Evolutionary conservation across 2,797 vertebrate species (phyloP).

Genomic region (Liparis tanakae): DNA sequence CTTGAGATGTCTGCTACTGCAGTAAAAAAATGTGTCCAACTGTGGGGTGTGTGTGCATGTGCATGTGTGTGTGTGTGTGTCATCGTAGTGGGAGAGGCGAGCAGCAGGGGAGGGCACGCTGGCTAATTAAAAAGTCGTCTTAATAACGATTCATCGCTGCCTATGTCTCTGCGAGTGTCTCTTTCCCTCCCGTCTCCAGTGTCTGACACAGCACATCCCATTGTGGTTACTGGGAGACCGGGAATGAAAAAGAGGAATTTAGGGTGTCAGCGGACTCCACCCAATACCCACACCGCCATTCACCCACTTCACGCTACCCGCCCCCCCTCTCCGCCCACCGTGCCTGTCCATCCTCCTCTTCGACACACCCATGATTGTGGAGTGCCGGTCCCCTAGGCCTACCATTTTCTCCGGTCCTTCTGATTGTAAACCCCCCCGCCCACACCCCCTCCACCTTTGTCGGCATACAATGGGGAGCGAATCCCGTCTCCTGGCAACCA

Average conservation of each 20-base stretch:
- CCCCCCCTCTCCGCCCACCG: neutral
- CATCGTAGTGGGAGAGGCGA: neutral
- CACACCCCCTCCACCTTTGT: constrained; percentile 73
- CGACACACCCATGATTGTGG: constrained; percentile 64
- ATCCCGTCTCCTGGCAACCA: constrained; percentile 87
- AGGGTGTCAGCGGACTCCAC: constrained; percentile 61
- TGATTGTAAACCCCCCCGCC: constrained; percentile 71
- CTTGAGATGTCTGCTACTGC: constrained; percentile 25
- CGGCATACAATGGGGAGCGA: constrained; percentile 81
- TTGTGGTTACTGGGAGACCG: constrained; percentile 60
- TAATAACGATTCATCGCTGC: constrained; percentile 59
- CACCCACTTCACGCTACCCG: constrained; percentile 17
- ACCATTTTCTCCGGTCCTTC: constrained; percentile 64
- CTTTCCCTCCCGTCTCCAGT: constrained; percentile 19
- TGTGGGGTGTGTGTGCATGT: neutral
- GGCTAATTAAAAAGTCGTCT: constrained; percentile 71
- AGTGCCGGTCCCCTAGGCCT: constrained; percentile 57
- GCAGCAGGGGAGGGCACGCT: constrained; percentile 19
- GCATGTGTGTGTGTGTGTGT: constrained; percentile 12
- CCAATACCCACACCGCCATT: constrained; percentile 46
- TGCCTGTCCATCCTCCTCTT: constrained; percentile 38
- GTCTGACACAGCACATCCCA: constrained; percentile 71
- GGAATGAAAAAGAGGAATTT: constrained; percentile 70
- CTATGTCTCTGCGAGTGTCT: constrained; percentile 37
- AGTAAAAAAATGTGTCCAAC: constrained; percentile 13